A percentile compares a stretch with the other conserved stretches of the same genome.
Evolutionary conservation across 1,140 invertebrate genomes (phyloP).

Genomic region (Zophobas morio): DNA sequence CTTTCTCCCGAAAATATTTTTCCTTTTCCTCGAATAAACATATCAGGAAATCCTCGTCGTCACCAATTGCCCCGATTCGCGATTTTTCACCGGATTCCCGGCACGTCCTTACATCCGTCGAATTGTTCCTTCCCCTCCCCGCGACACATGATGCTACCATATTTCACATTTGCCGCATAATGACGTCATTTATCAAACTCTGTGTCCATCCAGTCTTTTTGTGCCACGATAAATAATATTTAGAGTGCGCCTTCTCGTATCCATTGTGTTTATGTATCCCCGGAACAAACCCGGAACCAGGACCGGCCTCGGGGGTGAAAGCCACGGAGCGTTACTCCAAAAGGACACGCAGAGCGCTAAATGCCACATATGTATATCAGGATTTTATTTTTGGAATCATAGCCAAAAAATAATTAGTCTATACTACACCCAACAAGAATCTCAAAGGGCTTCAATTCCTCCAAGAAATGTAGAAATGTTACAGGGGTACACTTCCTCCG

Average conservation of each 20-base stretch:
- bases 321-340: background rate
- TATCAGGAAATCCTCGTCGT: conserved; percentile 1
- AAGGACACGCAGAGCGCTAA: background rate
- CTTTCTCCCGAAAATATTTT: background rate
- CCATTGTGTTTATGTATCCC: background rate
- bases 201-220: conserved; percentile 3
- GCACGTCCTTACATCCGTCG: conserved; percentile 2
- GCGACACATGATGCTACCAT: background rate
- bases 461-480: no score
- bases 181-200: conserved; percentile 13
- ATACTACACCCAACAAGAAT: no score
- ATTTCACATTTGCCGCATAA: conserved; percentile 16
- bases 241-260: conserved; percentile 10
- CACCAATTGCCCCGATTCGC: background rate
- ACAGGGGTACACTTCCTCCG: no score
- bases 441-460: no score
- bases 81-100: conserved; percentile 9
- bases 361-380: no score
- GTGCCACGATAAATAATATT: conserved; percentile 11
- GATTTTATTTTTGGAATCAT: no score
- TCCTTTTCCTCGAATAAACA: conserved; percentile 3
- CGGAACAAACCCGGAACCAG: background rate
- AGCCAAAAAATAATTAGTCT: no score
- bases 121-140: background rate
- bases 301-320: background rate